A percentile compares a stretch with the other conserved stretches of the same genome.
Evolutionary conservation across 2,888 invertebrate species (phyloP).

Genomic region (Spilosoma lubricipeda): DNA sequence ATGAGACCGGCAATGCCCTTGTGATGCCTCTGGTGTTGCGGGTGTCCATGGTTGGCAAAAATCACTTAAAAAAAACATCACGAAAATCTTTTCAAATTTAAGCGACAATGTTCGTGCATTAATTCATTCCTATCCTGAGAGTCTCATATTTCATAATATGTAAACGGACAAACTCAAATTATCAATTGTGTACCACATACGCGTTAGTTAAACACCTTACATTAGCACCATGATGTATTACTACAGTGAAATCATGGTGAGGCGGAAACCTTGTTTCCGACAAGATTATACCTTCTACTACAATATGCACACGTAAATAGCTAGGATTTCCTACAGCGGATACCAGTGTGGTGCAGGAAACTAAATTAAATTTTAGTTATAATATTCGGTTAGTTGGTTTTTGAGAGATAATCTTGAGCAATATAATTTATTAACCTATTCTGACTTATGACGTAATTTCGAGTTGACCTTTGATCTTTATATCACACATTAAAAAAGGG

Average conservation of each 20-base stretch:
- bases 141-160: background rate
- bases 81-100: no score
- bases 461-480: conserved; percentile 1
- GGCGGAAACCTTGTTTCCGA: conserved; percentile 14
- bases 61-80: no score
- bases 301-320: conserved; percentile 4
- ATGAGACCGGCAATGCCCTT: no score
- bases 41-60: no score
- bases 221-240: conserved; percentile 8
- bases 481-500: no score
- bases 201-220: background rate
- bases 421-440: background rate
- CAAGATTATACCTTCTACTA: conserved; percentile 11
- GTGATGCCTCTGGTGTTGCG: no score
- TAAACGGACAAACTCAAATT: background rate
- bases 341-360: background rate
- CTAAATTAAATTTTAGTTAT: background rate
- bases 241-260: conserved; percentile 7
- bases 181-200: conserved; percentile 1
- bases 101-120: background rate
- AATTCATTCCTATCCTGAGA: background rate
- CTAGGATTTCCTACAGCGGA: background rate
- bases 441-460: background rate
- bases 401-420: background rate
- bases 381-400: background rate